These are phyloP conservation scores for Epinephelus cyanopodus DNA, from an alignment of 2,113 vertebrate species.

Conservation along the genomic window DNA sequence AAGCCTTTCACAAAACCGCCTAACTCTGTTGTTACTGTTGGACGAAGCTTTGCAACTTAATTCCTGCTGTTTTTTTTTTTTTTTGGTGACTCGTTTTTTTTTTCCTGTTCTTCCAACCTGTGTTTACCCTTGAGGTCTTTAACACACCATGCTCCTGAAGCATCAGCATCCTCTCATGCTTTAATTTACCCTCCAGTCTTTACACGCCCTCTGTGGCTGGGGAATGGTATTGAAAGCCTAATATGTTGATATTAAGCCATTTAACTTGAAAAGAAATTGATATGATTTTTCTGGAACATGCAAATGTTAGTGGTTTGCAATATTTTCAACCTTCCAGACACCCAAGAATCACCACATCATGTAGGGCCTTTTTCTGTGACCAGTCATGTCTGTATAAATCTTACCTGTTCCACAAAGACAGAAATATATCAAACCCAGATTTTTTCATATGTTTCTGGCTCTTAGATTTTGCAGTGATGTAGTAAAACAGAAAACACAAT, in stretches of 20 bases:
- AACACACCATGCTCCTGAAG: background rate
- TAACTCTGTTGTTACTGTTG: background rate
- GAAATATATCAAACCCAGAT: background rate
- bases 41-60: background rate
- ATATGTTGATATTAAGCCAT: slow-evolving; percentile 40
- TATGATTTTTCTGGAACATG: too few species aligned
- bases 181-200: slow-evolving; percentile 25
- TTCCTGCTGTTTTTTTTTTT: background rate
- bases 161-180: background rate
- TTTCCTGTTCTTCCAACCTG: slow-evolving; percentile 8
- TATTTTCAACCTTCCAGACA: background rate
- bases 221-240: slow-evolving; percentile 19
- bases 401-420: background rate
- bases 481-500: background rate
- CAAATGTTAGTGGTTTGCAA: too few species aligned
- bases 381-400: slow-evolving; percentile 16
- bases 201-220: slow-evolving; percentile 1
- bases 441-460: background rate
- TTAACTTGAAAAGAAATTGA: slow-evolving; percentile 30
- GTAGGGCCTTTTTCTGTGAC: background rate
- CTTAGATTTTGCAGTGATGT: background rate
- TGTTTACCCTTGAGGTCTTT: background rate
- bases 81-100: background rate
- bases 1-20: background rate
- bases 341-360: slow-evolving; percentile 18